A percentile compares a stretch with the other conserved stretches of the same genome.
phyloP scores from a whole-genome alignment of 1,140 invertebrate genomes.

The Pararge aegeria region DNA sequence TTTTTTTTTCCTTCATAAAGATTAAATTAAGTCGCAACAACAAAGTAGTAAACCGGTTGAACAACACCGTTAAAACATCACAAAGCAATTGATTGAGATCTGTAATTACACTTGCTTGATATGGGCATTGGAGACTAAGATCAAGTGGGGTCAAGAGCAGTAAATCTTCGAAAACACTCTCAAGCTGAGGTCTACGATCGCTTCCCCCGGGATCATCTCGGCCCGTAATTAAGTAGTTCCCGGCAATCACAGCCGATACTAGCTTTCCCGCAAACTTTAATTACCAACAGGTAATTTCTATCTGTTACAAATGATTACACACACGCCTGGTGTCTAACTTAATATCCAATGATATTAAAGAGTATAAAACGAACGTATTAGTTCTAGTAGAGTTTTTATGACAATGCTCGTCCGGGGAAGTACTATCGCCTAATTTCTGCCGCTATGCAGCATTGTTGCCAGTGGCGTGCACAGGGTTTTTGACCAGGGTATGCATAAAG shows the following conservation, averaged over 20 bases:
- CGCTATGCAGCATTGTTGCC: too few relatives aligned
- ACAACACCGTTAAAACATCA: slow-evolving; percentile 10
- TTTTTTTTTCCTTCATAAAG: too few relatives aligned
- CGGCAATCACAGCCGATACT: slow-evolving; percentile 59
- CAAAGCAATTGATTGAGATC: slow-evolving; percentile 34
- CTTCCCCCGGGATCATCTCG: slow-evolving; percentile 44
- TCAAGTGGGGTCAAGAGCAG: slow-evolving; percentile 62
- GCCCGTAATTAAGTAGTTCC: slow-evolving; percentile 64
- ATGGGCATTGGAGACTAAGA: slow-evolving; percentile 38
- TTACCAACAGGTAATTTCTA: slow-evolving; percentile 20
- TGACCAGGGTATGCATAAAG: too few relatives aligned
- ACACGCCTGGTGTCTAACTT: too few relatives aligned
- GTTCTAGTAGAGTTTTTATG: too few relatives aligned
- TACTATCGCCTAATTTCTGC: too few relatives aligned
- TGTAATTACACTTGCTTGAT: slow-evolving; percentile 42
- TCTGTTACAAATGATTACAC: background rate
- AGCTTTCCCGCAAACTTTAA: slow-evolving; percentile 60
- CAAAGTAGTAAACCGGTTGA: background rate
- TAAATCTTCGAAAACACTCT: slow-evolving; percentile 55
- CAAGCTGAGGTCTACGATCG: slow-evolving; percentile 40
- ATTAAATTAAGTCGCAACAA: too few relatives aligned
- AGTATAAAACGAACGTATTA: too few relatives aligned
- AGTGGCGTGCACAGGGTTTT: too few relatives aligned
- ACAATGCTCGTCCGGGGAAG: too few relatives aligned
- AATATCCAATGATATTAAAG: too few relatives aligned